These are phyloP conservation scores for Oconnorella tubifera DNA, from an alignment of 2,888 invertebrate species.

Conservation along the genomic window DNA sequence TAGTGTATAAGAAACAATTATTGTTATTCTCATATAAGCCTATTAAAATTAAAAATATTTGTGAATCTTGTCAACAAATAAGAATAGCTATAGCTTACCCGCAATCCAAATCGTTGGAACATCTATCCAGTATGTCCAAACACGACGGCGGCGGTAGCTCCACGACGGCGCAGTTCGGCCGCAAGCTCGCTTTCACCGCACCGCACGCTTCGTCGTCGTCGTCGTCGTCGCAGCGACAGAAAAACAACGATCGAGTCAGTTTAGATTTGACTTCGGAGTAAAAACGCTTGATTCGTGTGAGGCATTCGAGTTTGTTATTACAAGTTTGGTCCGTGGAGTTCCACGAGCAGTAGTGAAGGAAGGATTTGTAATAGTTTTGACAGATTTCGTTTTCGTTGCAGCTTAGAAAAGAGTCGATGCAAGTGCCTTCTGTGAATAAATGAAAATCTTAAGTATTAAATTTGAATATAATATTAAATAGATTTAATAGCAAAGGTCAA, in stretches of 20 bases:
- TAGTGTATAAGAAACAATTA: no score
- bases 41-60: no score
- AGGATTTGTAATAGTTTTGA: slow-evolving; percentile 18
- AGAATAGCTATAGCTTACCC: no score
- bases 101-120: slow-evolving; percentile 78
- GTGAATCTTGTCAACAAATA: no score
- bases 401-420: slow-evolving; percentile 23
- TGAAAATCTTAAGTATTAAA: no score
- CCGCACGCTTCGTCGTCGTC: slow-evolving; percentile 62
- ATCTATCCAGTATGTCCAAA: slow-evolving; percentile 76
- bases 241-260: neutral
- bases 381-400: slow-evolving; percentile 26
- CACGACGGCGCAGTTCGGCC: slow-evolving; percentile 80
- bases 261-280: slow-evolving; percentile 15
- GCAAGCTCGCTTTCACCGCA: slow-evolving; percentile 82
- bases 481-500: no score
- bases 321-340: slow-evolving; percentile 5
- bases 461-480: no score
- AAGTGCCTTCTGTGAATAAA: slow-evolving; percentile 17
- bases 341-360: slow-evolving; percentile 27
- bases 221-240: slow-evolving; percentile 12
- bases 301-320: slow-evolving; percentile 22
- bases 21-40: no score
- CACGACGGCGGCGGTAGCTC: slow-evolving; percentile 77
- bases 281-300: slow-evolving; percentile 21